Percentiles rank a stretch among this genome's conserved stretches.
Conservation (phyloP, 2,797 vertebrate genomes). For the Rhinophrynus dorsalis region DNA sequence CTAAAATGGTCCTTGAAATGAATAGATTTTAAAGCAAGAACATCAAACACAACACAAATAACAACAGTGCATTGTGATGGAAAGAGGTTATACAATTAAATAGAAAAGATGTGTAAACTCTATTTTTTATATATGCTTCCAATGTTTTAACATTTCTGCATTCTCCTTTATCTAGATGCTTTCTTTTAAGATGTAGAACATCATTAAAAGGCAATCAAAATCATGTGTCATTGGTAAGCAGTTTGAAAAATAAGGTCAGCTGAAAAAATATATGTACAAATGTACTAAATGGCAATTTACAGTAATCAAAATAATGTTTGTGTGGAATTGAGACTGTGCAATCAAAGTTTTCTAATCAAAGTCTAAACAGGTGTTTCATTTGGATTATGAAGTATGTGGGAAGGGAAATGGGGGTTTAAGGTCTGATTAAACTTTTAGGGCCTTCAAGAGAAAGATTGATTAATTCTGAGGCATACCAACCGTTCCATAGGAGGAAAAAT, state of each 20-base stretch:
- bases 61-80: no score
- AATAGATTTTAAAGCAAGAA: no score
- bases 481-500: no score
- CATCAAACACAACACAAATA: no score
- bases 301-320: conserved; percentile 20
- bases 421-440: not conserved
- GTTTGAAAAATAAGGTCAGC: not conserved
- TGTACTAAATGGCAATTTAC: conserved; percentile 1
- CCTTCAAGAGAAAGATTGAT: no score
- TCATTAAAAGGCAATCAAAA: not conserved
- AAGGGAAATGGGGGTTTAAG: not conserved
- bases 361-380: conserved; percentile 1
- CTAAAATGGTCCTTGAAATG: no score
- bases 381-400: not conserved
- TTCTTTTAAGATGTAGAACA: no score
- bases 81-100: no score
- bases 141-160: no score
- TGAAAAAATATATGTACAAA: not conserved
- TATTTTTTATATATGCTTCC: no score
- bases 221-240: not conserved
- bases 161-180: not conserved
- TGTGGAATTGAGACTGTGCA: not conserved
- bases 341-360: conserved; percentile 20
- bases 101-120: no score
- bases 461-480: no score